Evolutionary conservation across 37 sponge, comb jelly and placozoan genomes (phyloP).

Genomic region (Mnemiopsis leidyi): DNA sequence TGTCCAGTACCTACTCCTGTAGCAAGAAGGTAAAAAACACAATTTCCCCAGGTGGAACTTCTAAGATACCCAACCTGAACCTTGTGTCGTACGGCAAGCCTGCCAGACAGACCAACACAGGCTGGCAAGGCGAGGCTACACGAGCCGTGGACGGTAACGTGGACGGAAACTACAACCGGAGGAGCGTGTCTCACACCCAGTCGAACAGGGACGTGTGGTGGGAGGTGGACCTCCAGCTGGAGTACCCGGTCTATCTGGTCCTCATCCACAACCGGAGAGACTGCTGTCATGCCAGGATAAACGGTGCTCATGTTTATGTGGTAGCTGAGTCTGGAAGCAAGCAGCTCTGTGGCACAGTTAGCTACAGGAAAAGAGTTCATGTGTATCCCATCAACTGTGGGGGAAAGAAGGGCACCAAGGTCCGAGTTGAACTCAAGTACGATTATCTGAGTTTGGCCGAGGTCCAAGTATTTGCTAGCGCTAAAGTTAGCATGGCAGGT

Average conservation of each 20-base stretch:
- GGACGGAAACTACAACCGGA: not conserved
- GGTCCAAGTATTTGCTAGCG: not conserved
- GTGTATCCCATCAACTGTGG: conserved; percentile 12
- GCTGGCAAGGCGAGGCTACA: not conserved
- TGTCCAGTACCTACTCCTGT: no score
- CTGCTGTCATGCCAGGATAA: not conserved
- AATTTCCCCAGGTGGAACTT: not conserved
- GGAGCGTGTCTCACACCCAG: not conserved
- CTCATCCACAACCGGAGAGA: not conserved
- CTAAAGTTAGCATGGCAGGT: not conserved
- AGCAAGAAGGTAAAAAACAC: no score
- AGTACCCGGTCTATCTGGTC: not conserved
- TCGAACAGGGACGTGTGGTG: not conserved
- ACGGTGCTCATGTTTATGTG: not conserved
- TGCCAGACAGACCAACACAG: not conserved
- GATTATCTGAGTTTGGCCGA: not conserved
- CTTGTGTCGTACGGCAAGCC: not conserved
- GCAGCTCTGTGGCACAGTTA: conserved; percentile 8
- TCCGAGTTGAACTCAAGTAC: not conserved
- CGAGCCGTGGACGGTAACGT: not conserved
- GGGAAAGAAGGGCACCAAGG: not conserved
- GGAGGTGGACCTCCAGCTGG: not conserved
- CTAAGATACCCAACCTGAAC: not conserved
- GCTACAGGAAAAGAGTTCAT: not conserved
- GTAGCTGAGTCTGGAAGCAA: not conserved